These are phyloP conservation scores for Oenanthe oenanthe DNA, from an alignment of 2,113 vertebrate species.

Conservation along the genomic window DNA sequence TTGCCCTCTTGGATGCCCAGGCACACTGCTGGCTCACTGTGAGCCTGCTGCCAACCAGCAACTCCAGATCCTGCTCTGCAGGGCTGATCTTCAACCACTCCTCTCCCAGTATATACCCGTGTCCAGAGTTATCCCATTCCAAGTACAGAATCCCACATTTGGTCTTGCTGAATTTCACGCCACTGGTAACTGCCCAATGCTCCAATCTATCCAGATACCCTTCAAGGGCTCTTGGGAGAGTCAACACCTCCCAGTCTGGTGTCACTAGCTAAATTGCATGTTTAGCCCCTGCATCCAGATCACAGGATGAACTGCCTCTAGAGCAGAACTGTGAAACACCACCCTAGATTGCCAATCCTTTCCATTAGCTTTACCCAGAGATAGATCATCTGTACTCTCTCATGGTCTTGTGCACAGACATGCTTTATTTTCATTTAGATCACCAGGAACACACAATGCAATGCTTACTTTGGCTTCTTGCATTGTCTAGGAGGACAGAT, in stretches of 20 bases:
- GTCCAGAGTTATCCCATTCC: background rate
- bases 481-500: background rate
- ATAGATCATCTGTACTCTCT: background rate
- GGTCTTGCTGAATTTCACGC: background rate
- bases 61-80: no score
- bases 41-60: no score
- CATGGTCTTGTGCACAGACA: background rate
- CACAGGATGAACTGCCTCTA: background rate
- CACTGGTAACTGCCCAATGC: background rate
- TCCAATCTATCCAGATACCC: background rate
- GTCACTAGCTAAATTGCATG: fast-evolving
- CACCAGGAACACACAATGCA: background rate
- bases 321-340: background rate
- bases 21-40: no score
- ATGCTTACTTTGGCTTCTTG: background rate
- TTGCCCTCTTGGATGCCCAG: no score
- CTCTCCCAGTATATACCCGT: background rate
- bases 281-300: background rate
- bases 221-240: background rate
- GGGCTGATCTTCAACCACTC: no score
- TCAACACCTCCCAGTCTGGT: background rate
- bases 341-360: background rate
- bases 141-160: background rate
- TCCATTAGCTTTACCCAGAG: background rate
- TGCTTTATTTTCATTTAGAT: background rate